Percentiles rank a stretch among this genome's conserved stretches.
phyloP scores from a whole-genome alignment of 2,888 invertebrate species.

The Ennomos quercinarius region DNA sequence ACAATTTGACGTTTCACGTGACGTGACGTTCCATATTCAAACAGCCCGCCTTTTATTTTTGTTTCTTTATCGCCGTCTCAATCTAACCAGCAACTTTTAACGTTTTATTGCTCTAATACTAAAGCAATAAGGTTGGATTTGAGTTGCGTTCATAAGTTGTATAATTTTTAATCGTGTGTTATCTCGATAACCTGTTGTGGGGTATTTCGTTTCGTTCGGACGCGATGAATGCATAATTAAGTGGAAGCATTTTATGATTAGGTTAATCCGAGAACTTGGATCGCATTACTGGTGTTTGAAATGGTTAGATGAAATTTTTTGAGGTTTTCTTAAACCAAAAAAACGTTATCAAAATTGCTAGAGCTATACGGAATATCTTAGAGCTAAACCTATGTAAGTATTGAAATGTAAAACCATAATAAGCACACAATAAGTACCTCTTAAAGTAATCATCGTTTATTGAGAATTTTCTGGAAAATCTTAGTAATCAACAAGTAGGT shows the following conservation, averaged over 20 bases:
- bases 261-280: conserved; percentile 60
- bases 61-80: conserved; percentile 72
- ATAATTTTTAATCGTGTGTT: conserved; percentile 75
- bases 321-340: background rate
- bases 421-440: too few relatives aligned
- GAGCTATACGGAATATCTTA: too few relatives aligned
- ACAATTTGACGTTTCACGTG: conserved; percentile 83
- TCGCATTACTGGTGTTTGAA: conserved; percentile 46
- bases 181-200: conserved; percentile 81
- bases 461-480: too few relatives aligned
- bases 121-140: conserved; percentile 64
- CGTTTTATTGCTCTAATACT: conserved; percentile 12
- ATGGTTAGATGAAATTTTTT: conserved; percentile 12
- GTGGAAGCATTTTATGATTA: conserved; percentile 77
- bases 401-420: too few relatives aligned
- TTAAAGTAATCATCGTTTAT: too few relatives aligned
- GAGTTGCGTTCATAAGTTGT: conserved; percentile 52
- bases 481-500: too few relatives aligned
- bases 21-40: conserved; percentile 83
- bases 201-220: conserved; percentile 76
- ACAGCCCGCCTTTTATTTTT: conserved; percentile 79
- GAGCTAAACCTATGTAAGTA: too few relatives aligned
- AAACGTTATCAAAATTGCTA: too few relatives aligned
- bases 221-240: conserved; percentile 83
- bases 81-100: conserved; percentile 53